Base-by-base conservation (phyloP, 2,888 invertebrate genomes). In the Euclidia mi region DNA sequence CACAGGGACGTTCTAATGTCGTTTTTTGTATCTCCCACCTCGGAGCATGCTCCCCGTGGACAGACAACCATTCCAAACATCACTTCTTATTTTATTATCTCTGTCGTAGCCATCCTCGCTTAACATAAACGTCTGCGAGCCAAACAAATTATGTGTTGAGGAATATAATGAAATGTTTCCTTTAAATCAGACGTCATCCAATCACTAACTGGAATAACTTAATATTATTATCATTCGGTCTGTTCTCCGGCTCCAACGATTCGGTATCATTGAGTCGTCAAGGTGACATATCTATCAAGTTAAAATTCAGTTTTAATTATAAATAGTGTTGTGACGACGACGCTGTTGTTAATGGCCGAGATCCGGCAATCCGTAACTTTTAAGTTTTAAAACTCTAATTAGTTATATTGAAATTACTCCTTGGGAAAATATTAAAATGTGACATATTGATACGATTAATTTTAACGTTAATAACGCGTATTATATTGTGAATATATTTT, bases 1-100 rank as follows among this genome's bases (percentile, higher is more conserved):
- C 70, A 69, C 67, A 73, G 81, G 83, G 83, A 71, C 85, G 81
- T 80, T 84, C 81, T 85, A 87, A 90, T 85, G 84, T 83, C 79
- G 81, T 85, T 87, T 90, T 88, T 89, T 84, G 74, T 63, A 47
- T 47, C 31, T 42, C 47, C 45, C 56, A 37, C 52, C 56, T 64
- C 31, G 34, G 47, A 46, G 11, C 12, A 34, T 11, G 12, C 48
- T 17, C 28, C 34, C 43, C 17, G 32, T 28, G 52, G 17, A 40
- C 18, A 20, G 14, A 43, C 12, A 17, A 17, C 42, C 34, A 38
- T 44, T 59, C 68, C 51, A 44, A 64, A 67, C 49, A 37, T 38
- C 9, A 38, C n/a, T 37, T 25, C 32, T 12, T 40, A 15, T 46
- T 28, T 50, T 47, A 47, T 43, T 12, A 29, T 25, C 20, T 32